These are phyloP conservation scores for Chymomyza amoena DNA, from an alignment of 2,888 invertebrate genomes.

Conservation along the genomic window DNA sequence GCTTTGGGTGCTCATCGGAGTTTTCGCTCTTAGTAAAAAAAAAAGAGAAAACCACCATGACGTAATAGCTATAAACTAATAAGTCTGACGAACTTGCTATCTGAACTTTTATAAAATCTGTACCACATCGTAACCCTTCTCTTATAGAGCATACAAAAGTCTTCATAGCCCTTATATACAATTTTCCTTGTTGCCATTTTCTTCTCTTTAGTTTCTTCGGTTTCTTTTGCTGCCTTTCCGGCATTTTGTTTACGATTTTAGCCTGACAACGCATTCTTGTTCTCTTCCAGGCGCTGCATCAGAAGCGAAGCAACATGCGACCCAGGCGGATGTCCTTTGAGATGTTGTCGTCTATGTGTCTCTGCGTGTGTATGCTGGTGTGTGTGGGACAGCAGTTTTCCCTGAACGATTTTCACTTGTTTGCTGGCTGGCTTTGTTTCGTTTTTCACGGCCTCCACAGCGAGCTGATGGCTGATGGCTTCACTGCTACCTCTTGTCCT, in stretches of 20 bases:
- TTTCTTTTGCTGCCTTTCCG: slow-evolving; percentile 61
- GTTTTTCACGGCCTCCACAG: not conserved
- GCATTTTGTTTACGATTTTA: slow-evolving; percentile 68
- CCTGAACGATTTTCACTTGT: slow-evolving; percentile 70
- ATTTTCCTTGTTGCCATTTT: not conserved
- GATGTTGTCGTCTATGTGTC: not conserved
- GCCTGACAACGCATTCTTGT: not conserved
- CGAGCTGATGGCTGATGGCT: not conserved
- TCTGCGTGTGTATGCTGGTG: not conserved
- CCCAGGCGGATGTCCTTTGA: not conserved
- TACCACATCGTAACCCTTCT: not conserved
- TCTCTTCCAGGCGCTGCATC: not conserved
- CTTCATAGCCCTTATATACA: not conserved
- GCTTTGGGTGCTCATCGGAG: no score
- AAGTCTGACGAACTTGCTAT: no score
- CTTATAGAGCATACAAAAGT: not conserved
- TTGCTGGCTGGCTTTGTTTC: slow-evolving; percentile 18
- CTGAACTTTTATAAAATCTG: no score
- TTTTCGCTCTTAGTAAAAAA: no score
- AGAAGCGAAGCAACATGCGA: not conserved
- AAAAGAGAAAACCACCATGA: no score
- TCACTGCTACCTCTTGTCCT: slow-evolving; percentile 12
- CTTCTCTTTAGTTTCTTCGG: not conserved
- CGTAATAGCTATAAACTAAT: no score
- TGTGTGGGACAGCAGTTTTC: slow-evolving; percentile 55